Base-by-base conservation (phyloP, 1,140 invertebrate species). In the Charaxes varanes region DNA sequence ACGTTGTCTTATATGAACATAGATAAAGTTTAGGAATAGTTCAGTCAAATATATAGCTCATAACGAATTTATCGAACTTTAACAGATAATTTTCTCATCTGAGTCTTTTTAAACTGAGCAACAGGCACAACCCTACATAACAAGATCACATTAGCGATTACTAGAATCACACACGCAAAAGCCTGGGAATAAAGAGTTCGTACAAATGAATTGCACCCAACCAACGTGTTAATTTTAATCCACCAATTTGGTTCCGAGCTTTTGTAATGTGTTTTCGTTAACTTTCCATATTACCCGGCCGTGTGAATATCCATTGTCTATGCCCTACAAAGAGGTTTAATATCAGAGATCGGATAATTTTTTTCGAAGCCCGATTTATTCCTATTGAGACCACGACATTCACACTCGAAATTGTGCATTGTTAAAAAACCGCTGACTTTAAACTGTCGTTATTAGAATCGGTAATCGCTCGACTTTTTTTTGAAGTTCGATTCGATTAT, bases 221-320 rank as follows among this genome's bases (percentile, higher is more conserved):
- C 46, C 53, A 63, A 80, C 56, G 65, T 69, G 71, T 70, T 80
- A 76, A 80, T 80, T 76, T 70, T 58, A 61, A 35, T 47, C 37
- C 28, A 35, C 67, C 66, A 72, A 77, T 78, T 80, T 72, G 53
- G 56, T 41, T 64, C 38, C 15, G 35, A 53, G 44, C 41, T 54
- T 76, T 79, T 66, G 74, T 68, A 77, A 79, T 74, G 66, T 73
- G 60, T 73, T 74, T 80, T 77, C 62, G 68, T 70, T 78, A n/a
- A 64, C 68, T 79, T 73, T 71, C 68, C 66, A 65, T 62, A 60
- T 59, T 60, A 60, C 41, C 47, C 53, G 45, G 46, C 57, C 71
- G 71, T 76, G 71, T 70, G 71, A 76, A 67, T 43, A 49, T 54
- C 70, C 62, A 76, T 76, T 80, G 65, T 70, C 54, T 59, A 59